These are phyloP conservation scores for Coreius guichenoti DNA, from an alignment of 2,797 vertebrate species.

Conservation along the genomic window DNA sequence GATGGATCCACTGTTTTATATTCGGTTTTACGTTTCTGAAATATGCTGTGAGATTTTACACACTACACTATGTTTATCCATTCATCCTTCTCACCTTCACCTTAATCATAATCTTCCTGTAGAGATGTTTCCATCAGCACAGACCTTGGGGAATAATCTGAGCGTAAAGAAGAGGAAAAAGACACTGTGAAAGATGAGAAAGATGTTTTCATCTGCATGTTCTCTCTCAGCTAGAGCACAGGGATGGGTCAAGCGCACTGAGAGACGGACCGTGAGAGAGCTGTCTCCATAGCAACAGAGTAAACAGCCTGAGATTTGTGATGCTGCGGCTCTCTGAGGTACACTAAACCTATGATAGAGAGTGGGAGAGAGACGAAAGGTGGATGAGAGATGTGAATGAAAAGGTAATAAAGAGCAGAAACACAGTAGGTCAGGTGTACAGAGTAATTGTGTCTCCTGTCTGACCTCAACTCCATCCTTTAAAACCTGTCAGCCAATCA, in stretches of 20 bases:
- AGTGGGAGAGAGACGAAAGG: conserved; percentile 3
- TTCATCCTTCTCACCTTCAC: conserved; percentile 21
- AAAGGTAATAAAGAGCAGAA: conserved; percentile 50
- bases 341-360: conserved; percentile 40
- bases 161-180: background rate
- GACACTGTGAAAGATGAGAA: background rate
- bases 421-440: conserved; percentile 42
- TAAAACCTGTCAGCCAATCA: conserved; percentile 51
- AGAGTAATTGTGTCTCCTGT: conserved; percentile 49
- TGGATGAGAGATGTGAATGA: conserved; percentile 50
- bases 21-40: background rate
- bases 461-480: conserved; percentile 41
- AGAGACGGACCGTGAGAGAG: background rate
- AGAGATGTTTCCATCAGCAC: conserved; percentile 2
- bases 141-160: background rate
- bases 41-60: background rate
- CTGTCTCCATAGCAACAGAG: conserved; percentile 41
- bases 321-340: conserved; percentile 34
- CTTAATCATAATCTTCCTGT: conserved; percentile 8
- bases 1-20: background rate
- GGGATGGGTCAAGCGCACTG: background rate
- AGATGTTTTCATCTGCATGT: conserved; percentile 12
- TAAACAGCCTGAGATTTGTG: conserved; percentile 50
- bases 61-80: conserved; percentile 6
- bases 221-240: conserved; percentile 19